Evolutionary conservation across 2,113 vertebrate species (phyloP).

Genomic region (Tenrec ecaudatus): DNA sequence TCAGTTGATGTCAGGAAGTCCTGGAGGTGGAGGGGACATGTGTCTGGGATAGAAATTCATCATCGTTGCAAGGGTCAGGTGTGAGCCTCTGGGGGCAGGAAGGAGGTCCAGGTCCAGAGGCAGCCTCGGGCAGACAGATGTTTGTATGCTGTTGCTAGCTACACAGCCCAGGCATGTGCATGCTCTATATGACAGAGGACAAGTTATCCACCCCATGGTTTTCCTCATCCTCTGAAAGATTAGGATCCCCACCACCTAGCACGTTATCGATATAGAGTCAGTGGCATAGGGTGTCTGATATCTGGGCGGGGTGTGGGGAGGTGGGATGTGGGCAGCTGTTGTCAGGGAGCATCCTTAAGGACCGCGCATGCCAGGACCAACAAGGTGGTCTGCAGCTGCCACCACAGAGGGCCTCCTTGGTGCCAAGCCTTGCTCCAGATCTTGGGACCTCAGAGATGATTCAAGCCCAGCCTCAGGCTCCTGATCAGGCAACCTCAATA

Average conservation of each 20-base stretch:
- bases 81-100: neutral
- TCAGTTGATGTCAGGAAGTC: neutral
- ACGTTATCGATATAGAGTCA: neutral
- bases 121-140: neutral
- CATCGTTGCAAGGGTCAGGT: neutral
- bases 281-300: neutral
- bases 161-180: neutral
- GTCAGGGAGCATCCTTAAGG: neutral
- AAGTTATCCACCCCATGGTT: no score
- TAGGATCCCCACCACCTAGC: neutral
- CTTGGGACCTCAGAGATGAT: neutral
- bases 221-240: neutral
- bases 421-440: neutral
- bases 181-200: neutral
- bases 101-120: neutral
- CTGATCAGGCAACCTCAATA: neutral
- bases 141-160: neutral
- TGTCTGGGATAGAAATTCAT: neutral
- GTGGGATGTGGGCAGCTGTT: neutral
- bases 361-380: neutral
- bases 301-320: neutral
- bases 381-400: neutral
- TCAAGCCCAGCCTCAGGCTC: neutral
- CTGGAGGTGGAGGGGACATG: neutral
- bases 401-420: neutral